Conservation (phyloP, 2,888 invertebrate species). For the Strigamia transsilvanica region DNA sequence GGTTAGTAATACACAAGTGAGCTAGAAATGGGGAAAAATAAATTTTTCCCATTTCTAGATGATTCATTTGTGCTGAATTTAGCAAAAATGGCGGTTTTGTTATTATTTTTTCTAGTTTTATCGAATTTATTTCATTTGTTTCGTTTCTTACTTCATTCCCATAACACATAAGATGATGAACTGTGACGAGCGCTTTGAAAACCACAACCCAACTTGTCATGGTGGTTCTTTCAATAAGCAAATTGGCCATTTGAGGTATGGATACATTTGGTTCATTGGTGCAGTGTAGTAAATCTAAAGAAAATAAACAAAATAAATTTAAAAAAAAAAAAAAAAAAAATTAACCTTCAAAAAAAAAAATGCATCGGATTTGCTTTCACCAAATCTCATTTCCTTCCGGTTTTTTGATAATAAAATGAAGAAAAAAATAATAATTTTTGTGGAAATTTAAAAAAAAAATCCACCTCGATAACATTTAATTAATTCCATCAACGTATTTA, state of each 20-base stretch:
- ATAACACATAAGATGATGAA: slow-evolving; percentile 99
- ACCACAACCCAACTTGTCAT: slow-evolving; percentile 99
- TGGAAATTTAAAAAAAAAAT: not conserved
- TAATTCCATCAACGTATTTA: no score
- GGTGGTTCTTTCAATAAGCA: slow-evolving; percentile 96
- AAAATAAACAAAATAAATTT: not conserved
- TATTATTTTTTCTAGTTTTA: no score
- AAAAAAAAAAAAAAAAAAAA: slow-evolving; percentile 14
- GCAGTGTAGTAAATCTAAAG: slow-evolving; percentile 95
- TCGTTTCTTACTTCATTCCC: slow-evolving; percentile 93
- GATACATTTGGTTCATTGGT: slow-evolving; percentile 99
- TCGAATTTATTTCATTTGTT: no score
- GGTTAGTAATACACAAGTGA: no score
- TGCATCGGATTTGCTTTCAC: slow-evolving; percentile 15
- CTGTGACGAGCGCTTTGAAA: slow-evolving; percentile 96
- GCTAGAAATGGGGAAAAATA: no score
- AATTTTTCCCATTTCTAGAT: no score
- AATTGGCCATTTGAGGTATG: slow-evolving; percentile 97
- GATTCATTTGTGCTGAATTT: no score
- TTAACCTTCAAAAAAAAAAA: not conserved
- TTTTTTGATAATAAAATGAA: slow-evolving; percentile 3
- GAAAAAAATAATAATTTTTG: not conserved
- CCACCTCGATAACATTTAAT: no score
- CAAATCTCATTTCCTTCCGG: not conserved
- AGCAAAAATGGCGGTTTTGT: no score